These are phyloP conservation scores for Potamarius usumacintae DNA, from an alignment of 2,113 vertebrate genomes.

Conservation along the genomic window DNA sequence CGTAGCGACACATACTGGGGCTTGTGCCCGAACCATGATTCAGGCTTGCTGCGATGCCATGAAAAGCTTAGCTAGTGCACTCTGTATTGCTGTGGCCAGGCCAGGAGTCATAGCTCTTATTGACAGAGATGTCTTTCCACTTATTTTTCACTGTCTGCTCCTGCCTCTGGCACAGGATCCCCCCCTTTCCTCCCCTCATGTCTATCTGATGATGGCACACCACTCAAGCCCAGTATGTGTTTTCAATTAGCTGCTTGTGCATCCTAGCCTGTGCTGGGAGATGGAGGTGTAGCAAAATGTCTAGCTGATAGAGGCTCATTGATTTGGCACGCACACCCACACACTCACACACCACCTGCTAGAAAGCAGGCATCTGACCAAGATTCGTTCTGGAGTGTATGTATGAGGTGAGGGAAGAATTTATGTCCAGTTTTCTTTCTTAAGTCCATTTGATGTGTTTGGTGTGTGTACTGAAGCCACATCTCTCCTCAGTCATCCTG, in stretches of 20 bases:
- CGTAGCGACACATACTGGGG: conserved; percentile 48
- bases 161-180: conserved; percentile 56
- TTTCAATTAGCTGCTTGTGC: conserved; percentile 54
- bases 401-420: not conserved
- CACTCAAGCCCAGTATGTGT: conserved; percentile 47
- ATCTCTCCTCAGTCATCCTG: conserved; percentile 63
- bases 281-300: conserved; percentile 15
- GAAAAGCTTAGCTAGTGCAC: conserved; percentile 60
- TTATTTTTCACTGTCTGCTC: conserved; percentile 67
- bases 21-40: conserved; percentile 64
- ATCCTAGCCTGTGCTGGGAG: conserved; percentile 23
- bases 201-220: conserved; percentile 55
- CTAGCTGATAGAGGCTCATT: not conserved
- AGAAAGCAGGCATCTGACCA: not conserved
- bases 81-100: conserved; percentile 48
- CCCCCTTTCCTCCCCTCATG: conserved; percentile 23
- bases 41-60: conserved; percentile 67
- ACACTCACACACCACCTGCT: conserved; percentile 8
- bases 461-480: conserved; percentile 57
- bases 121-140: conserved; percentile 70
- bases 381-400: conserved; percentile 15
- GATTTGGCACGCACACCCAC: not conserved
- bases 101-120: conserved; percentile 71
- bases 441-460: conserved; percentile 18
- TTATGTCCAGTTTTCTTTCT: conserved; percentile 17